phyloP scores from a whole-genome alignment of 2,797 vertebrate genomes.

The Peromyscus eremicus region DNA sequence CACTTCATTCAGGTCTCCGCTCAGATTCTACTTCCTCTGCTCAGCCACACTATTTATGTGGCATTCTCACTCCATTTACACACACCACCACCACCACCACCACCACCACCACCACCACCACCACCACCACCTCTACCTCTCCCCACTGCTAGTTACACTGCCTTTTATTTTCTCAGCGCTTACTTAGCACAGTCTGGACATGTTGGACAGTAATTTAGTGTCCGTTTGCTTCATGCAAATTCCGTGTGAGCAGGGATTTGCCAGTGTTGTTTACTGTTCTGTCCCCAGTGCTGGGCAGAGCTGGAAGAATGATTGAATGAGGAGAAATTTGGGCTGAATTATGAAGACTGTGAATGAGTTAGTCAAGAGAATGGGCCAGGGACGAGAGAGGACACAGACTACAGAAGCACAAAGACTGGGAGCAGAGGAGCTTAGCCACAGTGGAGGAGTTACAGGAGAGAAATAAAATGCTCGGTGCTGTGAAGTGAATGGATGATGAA shows the following conservation, averaged over 20 bases:
- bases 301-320: background rate
- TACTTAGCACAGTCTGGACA: slow-evolving; percentile 3
- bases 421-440: background rate
- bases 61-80: too few relatives aligned
- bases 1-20: background rate
- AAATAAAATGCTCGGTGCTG: background rate
- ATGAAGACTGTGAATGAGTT: background rate
- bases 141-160: background rate
- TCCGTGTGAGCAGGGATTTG: background rate
- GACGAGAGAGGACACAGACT: background rate
- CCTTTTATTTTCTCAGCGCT: background rate
- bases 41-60: background rate
- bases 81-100: background rate
- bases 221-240: slow-evolving; percentile 51
- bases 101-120: too few relatives aligned
- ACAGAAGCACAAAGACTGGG: background rate
- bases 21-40: background rate
- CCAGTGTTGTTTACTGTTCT: background rate
- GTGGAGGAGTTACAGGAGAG: background rate
- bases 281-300: background rate
- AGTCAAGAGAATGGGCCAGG: background rate
- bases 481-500: background rate
- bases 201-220: slow-evolving; percentile 46
- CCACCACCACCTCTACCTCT: background rate
- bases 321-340: slow-evolving; percentile 25